Percentiles rank a stretch among this genome's conserved stretches.
phyloP scores from a whole-genome alignment of 2,797 vertebrate species.

The Scolopax bukidnonensis region DNA sequence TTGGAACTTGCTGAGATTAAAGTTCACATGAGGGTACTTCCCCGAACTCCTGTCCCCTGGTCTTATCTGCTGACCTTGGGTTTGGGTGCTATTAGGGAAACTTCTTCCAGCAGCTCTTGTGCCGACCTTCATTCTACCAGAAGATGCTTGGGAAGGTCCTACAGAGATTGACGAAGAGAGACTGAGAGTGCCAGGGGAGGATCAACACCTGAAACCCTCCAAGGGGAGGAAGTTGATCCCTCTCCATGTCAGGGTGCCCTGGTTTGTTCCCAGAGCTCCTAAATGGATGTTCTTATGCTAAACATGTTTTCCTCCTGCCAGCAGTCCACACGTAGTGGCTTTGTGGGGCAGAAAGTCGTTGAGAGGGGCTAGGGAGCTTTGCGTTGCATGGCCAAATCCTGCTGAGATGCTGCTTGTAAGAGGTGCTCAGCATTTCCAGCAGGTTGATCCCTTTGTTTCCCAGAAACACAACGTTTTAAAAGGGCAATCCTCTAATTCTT shows the following conservation, averaged over 20 bases:
- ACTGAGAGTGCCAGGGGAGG: not conserved
- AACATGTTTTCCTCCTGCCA: not conserved
- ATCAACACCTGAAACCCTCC: not conserved
- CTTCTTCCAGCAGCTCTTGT: not conserved
- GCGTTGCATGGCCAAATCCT: not conserved
- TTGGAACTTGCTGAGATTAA: not conserved
- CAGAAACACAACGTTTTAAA: not conserved
- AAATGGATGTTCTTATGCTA: not conserved
- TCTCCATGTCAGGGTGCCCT: not conserved
- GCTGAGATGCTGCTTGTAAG: not conserved
- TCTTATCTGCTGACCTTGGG: not conserved
- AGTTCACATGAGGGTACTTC: not conserved
- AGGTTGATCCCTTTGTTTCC: not conserved
- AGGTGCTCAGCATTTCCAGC: not conserved
- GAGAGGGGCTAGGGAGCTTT: not conserved
- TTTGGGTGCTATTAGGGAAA: not conserved
- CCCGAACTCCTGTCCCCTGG: not conserved
- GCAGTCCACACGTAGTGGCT: fast-evolving
- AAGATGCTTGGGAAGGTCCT: not conserved
- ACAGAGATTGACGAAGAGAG: not conserved
- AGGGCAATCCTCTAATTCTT: not conserved
- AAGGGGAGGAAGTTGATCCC: not conserved
- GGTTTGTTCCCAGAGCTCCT: fast-evolving
- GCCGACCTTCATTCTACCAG: too few species aligned
- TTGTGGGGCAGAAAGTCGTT: not conserved